Evolutionary conservation across 2,113 vertebrate genomes (phyloP).

Genomic region (Cairina moschata): DNA sequence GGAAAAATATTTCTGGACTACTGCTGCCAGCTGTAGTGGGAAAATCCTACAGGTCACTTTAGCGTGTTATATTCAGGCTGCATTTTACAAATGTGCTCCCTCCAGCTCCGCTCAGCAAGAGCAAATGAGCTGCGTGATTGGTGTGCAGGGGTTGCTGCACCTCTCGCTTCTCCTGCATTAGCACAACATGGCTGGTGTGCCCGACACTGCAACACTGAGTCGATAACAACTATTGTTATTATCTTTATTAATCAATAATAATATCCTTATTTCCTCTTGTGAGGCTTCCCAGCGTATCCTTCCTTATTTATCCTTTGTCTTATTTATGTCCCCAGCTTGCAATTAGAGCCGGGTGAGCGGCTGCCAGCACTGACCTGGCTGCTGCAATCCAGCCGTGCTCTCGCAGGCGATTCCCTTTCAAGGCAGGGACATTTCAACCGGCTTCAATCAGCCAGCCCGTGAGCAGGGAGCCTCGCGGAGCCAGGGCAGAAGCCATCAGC

Average conservation of each 20-base stretch:
- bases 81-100: neutral
- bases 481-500: neutral
- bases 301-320: conserved; percentile 1
- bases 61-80: neutral
- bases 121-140: neutral
- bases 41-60: conserved; percentile 2
- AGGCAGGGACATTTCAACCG: rapidly evolving
- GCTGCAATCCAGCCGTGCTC: neutral
- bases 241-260: conserved; percentile 39
- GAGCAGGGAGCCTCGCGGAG: neutral
- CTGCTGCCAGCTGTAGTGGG: neutral
- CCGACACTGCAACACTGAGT: neutral
- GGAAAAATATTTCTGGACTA: neutral
- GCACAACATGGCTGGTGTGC: neutral
- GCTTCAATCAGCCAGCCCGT: neutral
- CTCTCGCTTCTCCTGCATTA: neutral
- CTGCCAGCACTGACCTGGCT: neutral
- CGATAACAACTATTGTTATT: neutral
- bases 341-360: rapidly evolving
- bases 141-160: neutral
- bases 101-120: rapidly evolving
- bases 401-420: neutral
- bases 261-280: conserved; percentile 10
- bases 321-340: neutral
- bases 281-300: conserved; percentile 1